A percentile compares a stretch with the other conserved stretches of the same genome.
Conservation (phyloP, 2,888 invertebrate genomes). For the Diaphora mendica region DNA sequence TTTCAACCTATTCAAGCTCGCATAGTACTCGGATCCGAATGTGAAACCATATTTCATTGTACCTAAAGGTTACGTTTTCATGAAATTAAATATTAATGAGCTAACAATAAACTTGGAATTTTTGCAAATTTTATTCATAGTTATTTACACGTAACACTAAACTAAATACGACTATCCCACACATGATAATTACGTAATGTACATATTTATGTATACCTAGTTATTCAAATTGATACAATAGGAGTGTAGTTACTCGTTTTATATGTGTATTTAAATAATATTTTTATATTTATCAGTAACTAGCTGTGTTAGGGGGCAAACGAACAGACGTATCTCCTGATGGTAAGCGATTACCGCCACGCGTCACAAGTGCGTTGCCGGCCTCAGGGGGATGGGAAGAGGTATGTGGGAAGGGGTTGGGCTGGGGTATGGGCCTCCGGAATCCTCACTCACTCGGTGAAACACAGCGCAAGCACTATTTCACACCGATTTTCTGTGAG, state of each 20-base stretch:
- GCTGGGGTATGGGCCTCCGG: too few species aligned
- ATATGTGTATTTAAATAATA: background rate
- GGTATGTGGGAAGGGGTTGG: too few species aligned
- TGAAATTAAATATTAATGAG: background rate
- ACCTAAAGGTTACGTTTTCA: background rate
- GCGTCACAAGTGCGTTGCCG: too few species aligned
- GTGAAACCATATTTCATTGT: background rate
- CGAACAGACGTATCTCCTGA: too few species aligned
- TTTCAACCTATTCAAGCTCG: slow-evolving; percentile 30
- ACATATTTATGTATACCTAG: background rate
- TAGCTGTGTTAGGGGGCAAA: too few species aligned
- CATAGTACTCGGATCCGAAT: slow-evolving; percentile 19
- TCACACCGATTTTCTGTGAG: too few species aligned
- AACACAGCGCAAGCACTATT: too few species aligned
- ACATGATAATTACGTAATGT: background rate
- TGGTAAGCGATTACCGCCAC: too few species aligned
- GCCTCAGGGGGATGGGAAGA: too few species aligned
- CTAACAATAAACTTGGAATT: background rate
- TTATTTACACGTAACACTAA: background rate
- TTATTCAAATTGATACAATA: background rate
- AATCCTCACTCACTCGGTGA: too few species aligned
- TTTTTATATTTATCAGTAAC: background rate
- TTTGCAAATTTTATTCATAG: background rate
- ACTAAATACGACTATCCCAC: background rate
- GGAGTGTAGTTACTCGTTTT: background rate